Base-by-base conservation (phyloP, 1,140 invertebrate genomes). In the Cydia fagiglandana region DNA sequence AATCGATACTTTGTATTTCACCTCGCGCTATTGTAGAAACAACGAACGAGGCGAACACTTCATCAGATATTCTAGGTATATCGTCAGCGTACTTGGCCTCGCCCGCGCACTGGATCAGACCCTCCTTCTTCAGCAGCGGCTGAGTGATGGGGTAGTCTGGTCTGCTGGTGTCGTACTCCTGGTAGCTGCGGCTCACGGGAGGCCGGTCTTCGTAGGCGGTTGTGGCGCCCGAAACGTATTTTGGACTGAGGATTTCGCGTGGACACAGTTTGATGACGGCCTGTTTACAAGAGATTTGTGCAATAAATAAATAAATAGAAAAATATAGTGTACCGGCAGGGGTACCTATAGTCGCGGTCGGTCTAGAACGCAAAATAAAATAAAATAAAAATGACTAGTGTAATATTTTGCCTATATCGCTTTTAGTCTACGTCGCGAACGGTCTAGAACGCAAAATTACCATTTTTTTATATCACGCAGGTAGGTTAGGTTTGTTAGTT, bases 11-110 rank as follows among this genome's bases (percentile, higher is more conserved):
- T 45, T 93, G 89, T 64, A 96, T 93, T 74, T 88, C 93, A 12
- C 93, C 94, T 56, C 90, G 94, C 12, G 92, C 89, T 74, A 93
- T 90, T 41, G 93, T 93, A 34, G 94, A 89, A 1, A 94, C 85
- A 1, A 96, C 95, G 74, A 96, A 94, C 34, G 94, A 94, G 53
- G 94, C 95, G 84, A 94, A 94, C 2, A 96, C 88, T 85, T 95
- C 93, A 53, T 94, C 87, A 0, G 90, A 81, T 0, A 93, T 85
- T 1, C 91, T 86, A 17, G 94, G 88, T 20, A 95, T 87, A 81
- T 96, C 96, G 82, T 95, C 95, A 76, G 94, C 87, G 80, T 95
- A 96, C 77, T 94, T 86, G n/a, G 94, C 94, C 80, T 95, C 94
- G 10, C 95, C 84, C 50, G 94, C 92, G 64, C 93, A 94, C 85